A percentile compares a stretch with the other conserved stretches of the same genome.
phyloP scores from a whole-genome alignment of 2,797 vertebrate species.

The Cossypha dichroa region DNA sequence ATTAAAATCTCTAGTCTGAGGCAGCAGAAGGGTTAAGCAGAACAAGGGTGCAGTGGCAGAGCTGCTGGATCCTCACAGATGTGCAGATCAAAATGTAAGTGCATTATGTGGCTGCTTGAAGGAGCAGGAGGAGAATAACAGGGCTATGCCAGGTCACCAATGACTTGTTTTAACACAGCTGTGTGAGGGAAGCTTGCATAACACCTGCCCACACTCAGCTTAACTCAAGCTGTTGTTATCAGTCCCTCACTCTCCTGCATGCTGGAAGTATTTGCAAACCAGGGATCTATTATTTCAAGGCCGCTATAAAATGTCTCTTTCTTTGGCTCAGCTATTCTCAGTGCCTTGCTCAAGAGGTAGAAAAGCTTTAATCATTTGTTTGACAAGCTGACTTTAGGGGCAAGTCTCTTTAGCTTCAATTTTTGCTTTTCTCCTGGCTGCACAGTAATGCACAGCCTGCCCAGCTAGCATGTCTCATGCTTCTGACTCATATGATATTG shows the following conservation, averaged over 20 bases:
- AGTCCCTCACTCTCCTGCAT: conserved; percentile 11
- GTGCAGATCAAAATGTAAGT: not conserved
- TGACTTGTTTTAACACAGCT: conserved; percentile 57
- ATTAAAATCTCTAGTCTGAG: not conserved
- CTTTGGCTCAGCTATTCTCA: not conserved
- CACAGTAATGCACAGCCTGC: conserved; percentile 13
- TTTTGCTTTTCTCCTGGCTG: conserved; percentile 44
- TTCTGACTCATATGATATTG: conserved; percentile 49
- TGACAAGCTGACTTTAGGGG: conserved; percentile 18
- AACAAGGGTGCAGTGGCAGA: not conserved
- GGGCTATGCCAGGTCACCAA: conserved; percentile 34
- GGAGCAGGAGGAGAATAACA: not conserved
- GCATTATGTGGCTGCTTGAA: not conserved
- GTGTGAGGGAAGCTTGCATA: conserved; percentile 69
- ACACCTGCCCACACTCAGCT: conserved; percentile 60
- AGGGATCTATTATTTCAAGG: not conserved
- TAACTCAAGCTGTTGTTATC: conserved; percentile 62
- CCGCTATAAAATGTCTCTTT: not conserved
- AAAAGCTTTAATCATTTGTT: conserved; percentile 47
- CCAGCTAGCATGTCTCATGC: conserved; percentile 32
- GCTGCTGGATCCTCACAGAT: not conserved
- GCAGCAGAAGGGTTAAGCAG: not conserved
- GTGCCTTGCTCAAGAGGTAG: not conserved
- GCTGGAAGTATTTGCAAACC: conserved; percentile 45
- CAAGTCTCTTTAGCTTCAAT: conserved; percentile 1